phyloP scores from a whole-genome alignment of 1,140 invertebrate species.

The Oncopodura yosiiana region DNA sequence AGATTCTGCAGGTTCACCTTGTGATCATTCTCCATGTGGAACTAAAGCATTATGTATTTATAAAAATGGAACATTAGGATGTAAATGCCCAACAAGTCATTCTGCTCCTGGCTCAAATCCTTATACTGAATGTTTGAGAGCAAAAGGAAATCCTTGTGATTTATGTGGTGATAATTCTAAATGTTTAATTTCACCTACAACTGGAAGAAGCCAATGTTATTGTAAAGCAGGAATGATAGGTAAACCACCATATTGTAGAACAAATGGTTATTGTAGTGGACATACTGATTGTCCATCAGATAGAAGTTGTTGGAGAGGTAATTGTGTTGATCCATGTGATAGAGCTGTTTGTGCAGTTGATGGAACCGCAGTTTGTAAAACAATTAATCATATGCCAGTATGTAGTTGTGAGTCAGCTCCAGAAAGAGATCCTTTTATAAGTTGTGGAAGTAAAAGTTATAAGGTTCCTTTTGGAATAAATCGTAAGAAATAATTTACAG shows the following conservation, averaged over 20 bases:
- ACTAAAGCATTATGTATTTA: slow-evolving; percentile 55
- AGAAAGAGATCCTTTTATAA: slow-evolving; percentile 66
- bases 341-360: slow-evolving; percentile 49
- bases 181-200: slow-evolving; percentile 57
- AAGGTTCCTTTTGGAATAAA: no score
- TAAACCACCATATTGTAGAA: slow-evolving; percentile 63
- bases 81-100: slow-evolving; percentile 34
- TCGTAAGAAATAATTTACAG: no score
- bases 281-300: slow-evolving; percentile 59
- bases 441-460: slow-evolving; percentile 47
- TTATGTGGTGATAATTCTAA: slow-evolving; percentile 68
- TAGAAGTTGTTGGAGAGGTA: slow-evolving; percentile 58
- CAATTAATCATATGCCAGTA: slow-evolving; percentile 58
- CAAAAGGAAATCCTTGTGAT: slow-evolving; percentile 38
- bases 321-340: slow-evolving; percentile 59
- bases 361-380: slow-evolving; percentile 56
- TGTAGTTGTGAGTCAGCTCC: slow-evolving; percentile 59
- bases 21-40: slow-evolving; percentile 62
- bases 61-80: slow-evolving; percentile 16
- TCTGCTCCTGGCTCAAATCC: slow-evolving; percentile 37
- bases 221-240: slow-evolving; percentile 69
- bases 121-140: slow-evolving; percentile 36
- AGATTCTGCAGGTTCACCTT: slow-evolving; percentile 41
- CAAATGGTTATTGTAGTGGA: slow-evolving; percentile 2
- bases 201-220: slow-evolving; percentile 58